Conservation (phyloP, 2,113 vertebrate genomes). For the Gymnocephalus cernua region DNA sequence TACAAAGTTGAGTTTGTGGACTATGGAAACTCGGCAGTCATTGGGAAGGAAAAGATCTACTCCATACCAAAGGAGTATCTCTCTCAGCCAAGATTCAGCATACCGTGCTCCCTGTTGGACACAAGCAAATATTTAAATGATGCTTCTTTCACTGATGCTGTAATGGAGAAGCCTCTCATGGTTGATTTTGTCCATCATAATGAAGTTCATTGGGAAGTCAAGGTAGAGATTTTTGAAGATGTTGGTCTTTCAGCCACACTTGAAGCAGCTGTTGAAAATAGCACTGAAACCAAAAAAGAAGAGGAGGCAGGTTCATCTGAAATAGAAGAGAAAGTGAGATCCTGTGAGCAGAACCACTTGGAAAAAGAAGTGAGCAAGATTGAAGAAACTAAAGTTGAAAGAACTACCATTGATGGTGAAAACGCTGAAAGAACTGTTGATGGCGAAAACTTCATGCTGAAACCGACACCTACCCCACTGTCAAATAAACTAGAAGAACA, state of each 20-base stretch:
- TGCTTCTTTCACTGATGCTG: slow-evolving; percentile 74
- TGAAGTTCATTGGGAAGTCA: slow-evolving; percentile 84
- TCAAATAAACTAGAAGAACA: background rate
- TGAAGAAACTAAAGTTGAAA: background rate
- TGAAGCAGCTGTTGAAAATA: slow-evolving; percentile 4
- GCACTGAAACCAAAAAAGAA: background rate
- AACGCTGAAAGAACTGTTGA: background rate
- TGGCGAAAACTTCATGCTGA: background rate
- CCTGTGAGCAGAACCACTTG: background rate
- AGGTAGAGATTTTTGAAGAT: slow-evolving; percentile 76
- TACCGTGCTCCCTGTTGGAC: slow-evolving; percentile 83
- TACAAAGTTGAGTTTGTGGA: slow-evolving; percentile 91
- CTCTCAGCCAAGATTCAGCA: slow-evolving; percentile 83
- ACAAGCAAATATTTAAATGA: slow-evolving; percentile 52
- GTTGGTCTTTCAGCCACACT: background rate
- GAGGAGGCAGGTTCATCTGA: background rate
- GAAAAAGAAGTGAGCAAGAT: background rate
- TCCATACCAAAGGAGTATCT: slow-evolving; percentile 79
- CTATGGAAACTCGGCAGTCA: slow-evolving; percentile 86
- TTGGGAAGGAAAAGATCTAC: slow-evolving; percentile 81
- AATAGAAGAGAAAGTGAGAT: background rate
- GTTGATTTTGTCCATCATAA: slow-evolving; percentile 85
- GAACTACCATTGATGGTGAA: background rate
- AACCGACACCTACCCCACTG: background rate
- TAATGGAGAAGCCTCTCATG: slow-evolving; percentile 78